Base-by-base conservation (phyloP, 2,888 invertebrate genomes). In the Cacoxenus indagator region DNA sequence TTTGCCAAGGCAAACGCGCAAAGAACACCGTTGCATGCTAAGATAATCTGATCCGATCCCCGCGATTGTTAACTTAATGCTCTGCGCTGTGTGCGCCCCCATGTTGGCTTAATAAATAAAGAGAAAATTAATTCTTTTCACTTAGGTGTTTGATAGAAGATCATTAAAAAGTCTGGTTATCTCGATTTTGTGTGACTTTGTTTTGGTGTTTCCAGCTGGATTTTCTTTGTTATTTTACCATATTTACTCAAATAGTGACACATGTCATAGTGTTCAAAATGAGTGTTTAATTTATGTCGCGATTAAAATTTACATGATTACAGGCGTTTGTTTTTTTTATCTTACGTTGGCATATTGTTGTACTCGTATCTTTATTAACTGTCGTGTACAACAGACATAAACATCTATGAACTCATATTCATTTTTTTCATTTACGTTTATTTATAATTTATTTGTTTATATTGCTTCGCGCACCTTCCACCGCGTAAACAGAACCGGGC, bases 91-190 rank as follows among this genome's bases (percentile, higher is more conserved):
- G 48, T 48, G 48, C 19, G 48, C 48, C 48, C 48, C 17, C 48
- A 48, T 48, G 48, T 48, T 48, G 48, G 48, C 29, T n/a, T 17
- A 59, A 17, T 9, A 65, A 37, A 54, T 54, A 65, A 65, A 65
- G 55, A 55, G 37, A 55, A 65, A 65, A 65, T 55, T 65, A 65
- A 65, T 65, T 65, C 65, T 55, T 55, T 65, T 65, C 65, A 55
- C 45, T 65, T 65, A 65, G 55, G 45, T 65, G 55, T 31, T 55
- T 55, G 65, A 65, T 65, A 65, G 65, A 31, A 65, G 65, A 55
- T 65, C 55, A 65, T 65, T 65, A 65, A 62, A 62, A 29, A 54
- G 19, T 19, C 48, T 61, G 31, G 14, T 69, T 66, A 29, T 67
- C 55, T n/a, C n/a, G n/a, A n/a, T n/a, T n/a, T n/a, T n/a, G n/a